Evolutionary conservation across 2,797 vertebrate genomes (phyloP), one percentile per base, ranked within the genome.

Genomic region (Pelodytes ibericus): DNA sequence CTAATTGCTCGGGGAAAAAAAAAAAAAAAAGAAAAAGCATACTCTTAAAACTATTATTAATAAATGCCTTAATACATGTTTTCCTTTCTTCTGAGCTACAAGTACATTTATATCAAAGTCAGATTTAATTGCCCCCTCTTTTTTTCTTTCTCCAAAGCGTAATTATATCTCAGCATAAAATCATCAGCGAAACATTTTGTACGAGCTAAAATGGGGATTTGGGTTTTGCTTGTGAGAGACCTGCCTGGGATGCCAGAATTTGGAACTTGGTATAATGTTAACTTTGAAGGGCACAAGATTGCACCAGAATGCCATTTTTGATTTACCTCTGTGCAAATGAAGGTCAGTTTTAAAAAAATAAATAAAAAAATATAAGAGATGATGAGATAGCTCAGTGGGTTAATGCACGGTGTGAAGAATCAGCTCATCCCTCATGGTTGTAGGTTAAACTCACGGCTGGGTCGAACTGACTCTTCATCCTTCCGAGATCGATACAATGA

Each of bases 1-100:
- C 83, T 86, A 80, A 88, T 80, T 74, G 82, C 81, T 87, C 84
- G n/a, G n/a, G n/a, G 85, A 90, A 89, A 87, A 83, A 74, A 82
- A 75, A 84, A 85, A 82, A 77, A 84, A 85, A 82, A 78, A 79
- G 77, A 83, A 85, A 89, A 84, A 86, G 82, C 58, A 29, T 4
- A 80, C 80, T 85, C 86, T 80, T 87, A 86, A 81, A 68, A 83
- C 81, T 85, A 72, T 80, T 83, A 82, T 84, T 83, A 85, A 59
- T 8, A 49, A 51, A 1, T 0, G 15, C 73, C n/a, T 30, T 85
- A 84, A 15, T 61, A 74, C 3, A 18, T 73, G 71, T 62, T 73
- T 79, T 79, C 53, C 71, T 73, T 79, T 79, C 58, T 79, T 69
- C 56, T 53, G 44, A 41, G 53, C 58, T 69, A 56, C 20, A 73